A percentile compares a stretch with the other conserved stretches of the same genome.
Conservation (phyloP, 2,113 vertebrate species). For the Cettia cetti region DNA sequence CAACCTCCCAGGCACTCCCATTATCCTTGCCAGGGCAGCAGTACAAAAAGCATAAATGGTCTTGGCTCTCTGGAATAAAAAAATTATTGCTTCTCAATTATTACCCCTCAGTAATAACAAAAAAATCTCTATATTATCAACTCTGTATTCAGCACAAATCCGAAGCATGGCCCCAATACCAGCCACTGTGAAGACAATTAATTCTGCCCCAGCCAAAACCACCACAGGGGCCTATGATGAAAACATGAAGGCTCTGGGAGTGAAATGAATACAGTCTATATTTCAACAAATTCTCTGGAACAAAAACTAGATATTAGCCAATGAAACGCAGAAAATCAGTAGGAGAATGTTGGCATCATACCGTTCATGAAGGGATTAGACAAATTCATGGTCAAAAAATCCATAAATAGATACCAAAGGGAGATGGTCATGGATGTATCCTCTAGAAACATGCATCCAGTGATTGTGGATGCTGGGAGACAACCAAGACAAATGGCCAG, state of each 20-base stretch:
- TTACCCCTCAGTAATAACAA: neutral
- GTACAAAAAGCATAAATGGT: neutral
- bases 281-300: neutral
- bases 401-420: neutral
- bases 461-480: neutral
- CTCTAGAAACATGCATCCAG: neutral
- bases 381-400: neutral
- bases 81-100: too few relatives aligned
- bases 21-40: accelerated
- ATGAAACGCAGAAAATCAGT: neutral
- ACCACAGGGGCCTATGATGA: neutral
- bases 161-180: neutral
- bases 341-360: neutral
- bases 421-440: neutral
- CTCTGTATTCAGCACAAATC: neutral
- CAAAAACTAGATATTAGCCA: neutral
- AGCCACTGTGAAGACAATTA: neutral
- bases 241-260: neutral
- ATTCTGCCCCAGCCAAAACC: neutral
- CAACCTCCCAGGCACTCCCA: neutral
- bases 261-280: neutral
- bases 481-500: neutral
- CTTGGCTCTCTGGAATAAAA: neutral
- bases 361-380: neutral
- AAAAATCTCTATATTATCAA: neutral